These are phyloP conservation scores for Gorsachius goisagi DNA, from an alignment of 2,113 vertebrate species.

Conservation along the genomic window DNA sequence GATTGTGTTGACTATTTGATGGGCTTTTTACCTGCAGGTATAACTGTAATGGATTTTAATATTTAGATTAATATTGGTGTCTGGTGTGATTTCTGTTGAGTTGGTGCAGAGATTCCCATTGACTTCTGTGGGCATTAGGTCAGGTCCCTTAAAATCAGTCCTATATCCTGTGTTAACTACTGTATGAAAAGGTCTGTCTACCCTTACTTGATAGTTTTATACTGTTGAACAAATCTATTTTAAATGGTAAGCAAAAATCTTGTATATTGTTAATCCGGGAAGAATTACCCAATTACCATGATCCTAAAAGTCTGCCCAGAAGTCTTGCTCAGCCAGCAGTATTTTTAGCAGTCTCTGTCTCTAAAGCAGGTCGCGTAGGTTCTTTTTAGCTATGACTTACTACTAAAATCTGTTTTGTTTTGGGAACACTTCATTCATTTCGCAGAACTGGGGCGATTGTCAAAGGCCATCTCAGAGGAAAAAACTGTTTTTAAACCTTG, in stretches of 20 bases:
- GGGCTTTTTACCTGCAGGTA: neutral
- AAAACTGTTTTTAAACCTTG: conserved; percentile 20
- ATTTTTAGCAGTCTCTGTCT: conserved; percentile 50
- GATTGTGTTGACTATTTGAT: neutral
- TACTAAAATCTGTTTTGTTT: conserved; percentile 49
- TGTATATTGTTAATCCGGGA: neutral
- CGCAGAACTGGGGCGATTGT: neutral
- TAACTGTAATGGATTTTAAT: neutral
- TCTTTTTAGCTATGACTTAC: conserved; percentile 37
- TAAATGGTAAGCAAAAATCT: neutral
- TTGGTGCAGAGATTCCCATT: neutral
- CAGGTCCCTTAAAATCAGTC: neutral
- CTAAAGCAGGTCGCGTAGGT: conserved; percentile 34
- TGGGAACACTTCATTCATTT: conserved; percentile 47
- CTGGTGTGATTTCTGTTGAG: neutral
- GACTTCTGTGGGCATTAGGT: neutral
- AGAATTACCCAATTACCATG: neutral
- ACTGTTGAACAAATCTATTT: neutral
- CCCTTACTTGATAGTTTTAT: neutral
- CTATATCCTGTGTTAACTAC: neutral
- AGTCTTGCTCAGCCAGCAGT: conserved; percentile 16
- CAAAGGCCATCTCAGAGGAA: neutral
- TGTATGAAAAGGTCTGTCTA: neutral
- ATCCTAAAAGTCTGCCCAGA: neutral
- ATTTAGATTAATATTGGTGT: neutral